Conservation (phyloP, 2,113 vertebrate genomes). For the Eupsittula cactorum region DNA sequence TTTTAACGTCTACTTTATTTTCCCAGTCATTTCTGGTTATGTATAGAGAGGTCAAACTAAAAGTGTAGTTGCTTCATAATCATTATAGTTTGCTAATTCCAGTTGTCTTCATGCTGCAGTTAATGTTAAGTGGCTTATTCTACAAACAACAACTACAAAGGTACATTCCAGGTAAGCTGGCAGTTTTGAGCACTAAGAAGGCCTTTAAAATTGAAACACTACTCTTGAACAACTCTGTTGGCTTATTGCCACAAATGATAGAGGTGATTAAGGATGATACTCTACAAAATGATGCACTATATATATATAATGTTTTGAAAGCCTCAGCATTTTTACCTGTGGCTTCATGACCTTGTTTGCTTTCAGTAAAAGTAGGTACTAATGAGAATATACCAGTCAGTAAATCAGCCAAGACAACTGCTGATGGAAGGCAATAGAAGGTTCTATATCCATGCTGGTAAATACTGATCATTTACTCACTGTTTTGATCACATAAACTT, state of each 20-base stretch:
- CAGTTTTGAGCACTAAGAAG: not conserved
- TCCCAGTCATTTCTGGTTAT: not conserved
- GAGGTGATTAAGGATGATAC: constrained; percentile 24
- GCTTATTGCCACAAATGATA: not conserved
- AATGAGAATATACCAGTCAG: not conserved
- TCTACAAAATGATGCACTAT: not conserved
- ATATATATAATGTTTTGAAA: not conserved
- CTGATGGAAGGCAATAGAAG: not conserved
- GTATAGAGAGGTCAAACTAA: not conserved
- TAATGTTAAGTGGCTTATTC: not conserved
- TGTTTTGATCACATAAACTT: constrained; percentile 6
- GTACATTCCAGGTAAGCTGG: not conserved
- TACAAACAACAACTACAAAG: not conserved
- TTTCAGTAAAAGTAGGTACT: not conserved
- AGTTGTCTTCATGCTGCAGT: not conserved
- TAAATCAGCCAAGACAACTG: not conserved
- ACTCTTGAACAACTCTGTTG: not conserved
- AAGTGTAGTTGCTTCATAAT: not conserved
- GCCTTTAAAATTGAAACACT: not conserved
- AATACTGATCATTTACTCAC: not conserved
- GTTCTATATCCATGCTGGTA: not conserved
- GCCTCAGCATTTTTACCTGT: not conserved
- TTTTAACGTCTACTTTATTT: not conserved
- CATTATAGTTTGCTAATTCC: not conserved
- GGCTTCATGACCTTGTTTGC: not conserved